phyloP scores from a whole-genome alignment of 2,797 vertebrate species.

The Oceanodroma leucorhoa region DNA sequence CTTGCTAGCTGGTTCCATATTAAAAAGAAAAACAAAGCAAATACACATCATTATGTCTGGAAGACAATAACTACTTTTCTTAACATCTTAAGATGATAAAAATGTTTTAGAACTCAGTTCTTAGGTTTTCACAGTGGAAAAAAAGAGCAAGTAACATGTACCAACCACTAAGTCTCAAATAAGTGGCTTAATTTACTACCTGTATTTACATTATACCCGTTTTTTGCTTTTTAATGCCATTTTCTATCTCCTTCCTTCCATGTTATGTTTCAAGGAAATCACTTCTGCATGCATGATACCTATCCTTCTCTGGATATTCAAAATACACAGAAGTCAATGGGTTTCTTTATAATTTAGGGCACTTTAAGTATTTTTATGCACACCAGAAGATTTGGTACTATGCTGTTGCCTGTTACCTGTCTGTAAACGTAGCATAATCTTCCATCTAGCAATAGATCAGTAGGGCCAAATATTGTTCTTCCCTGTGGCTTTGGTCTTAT shows the following conservation, averaged over 20 bases:
- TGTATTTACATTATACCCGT: not conserved
- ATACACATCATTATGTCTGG: not conserved
- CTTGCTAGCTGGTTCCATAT: not conserved
- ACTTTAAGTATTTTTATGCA: not conserved
- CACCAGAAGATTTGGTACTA: not conserved
- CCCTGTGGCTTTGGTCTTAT: not conserved
- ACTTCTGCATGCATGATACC: not conserved
- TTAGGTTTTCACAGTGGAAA: not conserved
- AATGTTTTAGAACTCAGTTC: not conserved
- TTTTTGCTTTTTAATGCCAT: not conserved
- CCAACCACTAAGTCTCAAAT: not conserved
- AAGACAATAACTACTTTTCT: not conserved
- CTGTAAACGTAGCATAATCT: not conserved
- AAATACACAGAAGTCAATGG: not conserved
- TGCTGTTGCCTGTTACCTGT: not conserved
- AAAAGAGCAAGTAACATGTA: not conserved
- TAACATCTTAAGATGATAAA: not conserved
- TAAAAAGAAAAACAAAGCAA: not conserved
- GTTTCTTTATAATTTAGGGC: not conserved
- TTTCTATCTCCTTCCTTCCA: not conserved
- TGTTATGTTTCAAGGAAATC: not conserved
- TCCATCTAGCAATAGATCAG: not conserved
- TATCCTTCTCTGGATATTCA: not conserved
- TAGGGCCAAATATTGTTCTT: not conserved
- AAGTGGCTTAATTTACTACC: not conserved